phyloP scores from a whole-genome alignment of 2,113 vertebrate species.

The Xenopus tropicalis region UCB_Xtro_10.0 CM004445.2:124292001-124292500 shows the following conservation, averaged over 20 bases:
- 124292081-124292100: background rate
- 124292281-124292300: too few relatives aligned
- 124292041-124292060: too few relatives aligned
- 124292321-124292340: background rate
- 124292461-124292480: conserved; percentile 40
- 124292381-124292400: background rate
- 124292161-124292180: background rate
- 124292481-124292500: conserved; percentile 32
- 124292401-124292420: background rate
- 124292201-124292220: background rate
- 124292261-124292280: background rate
- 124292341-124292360: background rate
- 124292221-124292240: background rate
- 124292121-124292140: background rate
- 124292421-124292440: conserved; percentile 1
- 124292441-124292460: conserved; percentile 19
- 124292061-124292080: too few relatives aligned
- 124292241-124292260: background rate
- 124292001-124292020: too few relatives aligned
- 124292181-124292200: background rate
- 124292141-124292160: background rate
- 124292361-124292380: background rate
- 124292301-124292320: too few relatives aligned
- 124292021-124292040: too few relatives aligned
- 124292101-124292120: background rate